Evolutionary conservation across 1,140 invertebrate genomes (phyloP), one percentile per base, ranked within the genome.

Genomic region (Bombus breviceps): DNA sequence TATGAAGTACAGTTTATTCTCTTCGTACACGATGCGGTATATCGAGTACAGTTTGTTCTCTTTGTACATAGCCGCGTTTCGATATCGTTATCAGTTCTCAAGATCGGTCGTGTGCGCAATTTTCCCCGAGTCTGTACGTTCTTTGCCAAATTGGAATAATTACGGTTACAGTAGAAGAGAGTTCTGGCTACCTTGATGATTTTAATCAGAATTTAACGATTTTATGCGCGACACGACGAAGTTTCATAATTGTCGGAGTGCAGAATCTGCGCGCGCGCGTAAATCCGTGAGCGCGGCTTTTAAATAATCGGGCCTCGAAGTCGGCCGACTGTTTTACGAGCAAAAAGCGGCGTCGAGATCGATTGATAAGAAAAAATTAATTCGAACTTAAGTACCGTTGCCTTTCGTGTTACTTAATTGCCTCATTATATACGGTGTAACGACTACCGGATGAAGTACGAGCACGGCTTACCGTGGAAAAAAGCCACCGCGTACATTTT

Each of bases 281-380:
- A 5, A 37, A 18, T 34, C 28, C 37, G 18, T 71, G 25, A 57
- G 15, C n/a, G 34, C n/a, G 57, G 28, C 41, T 81, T 75, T 82
- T 37, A 25, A 75, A 72, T 75, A 75, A 82, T 82, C 57, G 47
- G 22, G 25, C 15, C 34, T 47, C 3, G 41, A 4, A 41, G 32
- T n/a, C 39, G 32, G 13, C 32, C 15, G n/a, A 18, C 10, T 73
- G 25, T 80, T 80, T 72, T 72, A 80, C 66, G 76, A 47, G 76
- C 53, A 64, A 80, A 79, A 79, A 79, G 39, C n/a, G 12, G 32
- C 57, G 22, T 53, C 43, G 59, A 66, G 79, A 85, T 81, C 78
- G 78, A 85, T 74, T 53, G 79, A 85, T 81, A 74, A 68, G 57
- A 85, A 81, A 81, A 85, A 85, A 85, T 81, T 85, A 81, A 81